Conservation (phyloP, 2,888 invertebrate species). For the Mayetiola destructor region DNA sequence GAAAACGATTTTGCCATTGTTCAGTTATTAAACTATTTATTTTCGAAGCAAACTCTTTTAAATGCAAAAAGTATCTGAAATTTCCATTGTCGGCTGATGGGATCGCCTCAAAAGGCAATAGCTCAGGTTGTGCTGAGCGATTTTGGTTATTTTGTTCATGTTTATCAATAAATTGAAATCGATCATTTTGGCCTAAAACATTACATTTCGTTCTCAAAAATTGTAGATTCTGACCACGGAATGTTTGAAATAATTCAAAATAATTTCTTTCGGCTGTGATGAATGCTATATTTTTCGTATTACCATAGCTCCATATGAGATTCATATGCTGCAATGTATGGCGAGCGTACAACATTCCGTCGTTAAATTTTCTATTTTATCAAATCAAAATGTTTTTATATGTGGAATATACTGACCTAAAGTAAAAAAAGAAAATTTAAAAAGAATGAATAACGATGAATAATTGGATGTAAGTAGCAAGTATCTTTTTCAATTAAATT, state of each 20-base stretch:
- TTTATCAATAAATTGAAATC: neutral
- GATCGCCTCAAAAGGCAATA: slow-evolving; percentile 1
- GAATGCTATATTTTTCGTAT: neutral
- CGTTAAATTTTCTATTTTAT: neutral
- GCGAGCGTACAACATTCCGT: neutral
- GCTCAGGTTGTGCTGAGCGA: neutral
- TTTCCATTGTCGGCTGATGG: neutral
- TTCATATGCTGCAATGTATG: neutral
- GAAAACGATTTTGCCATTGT: slow-evolving; percentile 34
- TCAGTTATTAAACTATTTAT: neutral
- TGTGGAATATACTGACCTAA: no score
- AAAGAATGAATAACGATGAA: no score
- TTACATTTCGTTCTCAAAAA: neutral
- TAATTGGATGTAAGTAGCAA: no score
- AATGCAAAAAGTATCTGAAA: neutral
- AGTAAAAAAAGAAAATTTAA: no score
- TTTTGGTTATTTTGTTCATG: neutral
- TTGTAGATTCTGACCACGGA: neutral
- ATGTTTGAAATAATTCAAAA: neutral
- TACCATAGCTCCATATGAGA: neutral
- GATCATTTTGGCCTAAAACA: neutral
- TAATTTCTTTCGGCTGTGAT: neutral
- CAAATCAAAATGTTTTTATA: no score
- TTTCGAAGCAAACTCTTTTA: neutral
- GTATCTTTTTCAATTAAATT: no score